Evolutionary conservation across 1,140 invertebrate species (phyloP).

Genomic region (Listronotus oregonensis): DNA sequence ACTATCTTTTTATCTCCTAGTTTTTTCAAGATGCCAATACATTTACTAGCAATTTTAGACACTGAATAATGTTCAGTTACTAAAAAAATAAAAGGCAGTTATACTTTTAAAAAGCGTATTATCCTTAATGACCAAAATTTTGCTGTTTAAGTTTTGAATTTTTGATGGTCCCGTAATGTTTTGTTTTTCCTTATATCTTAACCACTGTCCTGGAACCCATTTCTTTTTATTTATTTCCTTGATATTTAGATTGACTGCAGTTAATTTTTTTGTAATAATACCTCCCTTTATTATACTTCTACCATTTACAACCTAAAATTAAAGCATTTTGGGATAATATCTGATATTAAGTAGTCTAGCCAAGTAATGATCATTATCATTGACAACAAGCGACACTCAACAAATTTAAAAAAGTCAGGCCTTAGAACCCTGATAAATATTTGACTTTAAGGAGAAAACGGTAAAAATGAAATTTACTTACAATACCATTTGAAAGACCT

Average conservation of each 20-base stretch:
- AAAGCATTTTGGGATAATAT: neutral
- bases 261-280: constrained; percentile 31
- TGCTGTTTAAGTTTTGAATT: constrained; percentile 24
- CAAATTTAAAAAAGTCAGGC: too few species aligned
- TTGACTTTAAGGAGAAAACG: too few species aligned
- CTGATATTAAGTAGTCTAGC: too few species aligned
- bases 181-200: constrained; percentile 41
- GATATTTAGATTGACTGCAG: constrained; percentile 28
- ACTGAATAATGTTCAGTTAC: too few species aligned
- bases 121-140: constrained; percentile 30
- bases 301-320: constrained; percentile 39
- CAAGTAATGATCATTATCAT: too few species aligned
- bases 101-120: constrained; percentile 40
- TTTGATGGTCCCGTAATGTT: constrained; percentile 37
- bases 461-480: constrained; percentile 1
- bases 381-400: too few species aligned
- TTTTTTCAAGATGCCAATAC: too few species aligned
- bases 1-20: too few species aligned
- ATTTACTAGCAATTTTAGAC: too few species aligned
- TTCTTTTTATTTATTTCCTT: constrained; percentile 37
- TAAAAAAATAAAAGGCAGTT: too few species aligned
- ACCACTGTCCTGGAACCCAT: constrained; percentile 43
- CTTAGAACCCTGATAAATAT: too few species aligned
- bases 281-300: constrained; percentile 28
- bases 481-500: neutral